A percentile compares a stretch with the other conserved stretches of the same genome.
These are phyloP conservation scores for Musca domestica DNA, from an alignment of 1,140 invertebrate genomes.

Conservation along the genomic window DNA sequence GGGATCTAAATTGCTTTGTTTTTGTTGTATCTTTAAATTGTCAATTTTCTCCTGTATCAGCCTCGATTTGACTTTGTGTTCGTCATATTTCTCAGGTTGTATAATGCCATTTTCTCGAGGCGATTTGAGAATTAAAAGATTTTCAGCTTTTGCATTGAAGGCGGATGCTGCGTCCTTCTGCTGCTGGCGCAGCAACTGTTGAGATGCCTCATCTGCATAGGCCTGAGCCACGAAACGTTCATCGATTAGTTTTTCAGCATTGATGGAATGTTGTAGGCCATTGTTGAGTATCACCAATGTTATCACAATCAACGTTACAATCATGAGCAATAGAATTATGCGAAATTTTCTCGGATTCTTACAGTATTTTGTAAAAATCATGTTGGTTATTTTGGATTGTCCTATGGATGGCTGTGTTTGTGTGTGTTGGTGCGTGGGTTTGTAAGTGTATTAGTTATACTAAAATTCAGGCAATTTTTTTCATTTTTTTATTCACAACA, in stretches of 20 bases:
- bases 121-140: slow-evolving; percentile 28
- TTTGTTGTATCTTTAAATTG: slow-evolving; percentile 38
- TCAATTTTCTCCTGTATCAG: slow-evolving; percentile 48
- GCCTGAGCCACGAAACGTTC: slow-evolving; percentile 46
- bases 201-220: slow-evolving; percentile 35
- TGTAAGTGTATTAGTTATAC: no score
- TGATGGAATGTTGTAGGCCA: slow-evolving; percentile 23
- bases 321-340: slow-evolving; percentile 44
- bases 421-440: not conserved
- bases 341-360: slow-evolving; percentile 52
- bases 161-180: slow-evolving; percentile 13
- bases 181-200: not conserved
- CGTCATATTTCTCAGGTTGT: slow-evolving; percentile 52
- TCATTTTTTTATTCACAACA: not conserved
- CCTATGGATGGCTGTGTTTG: not conserved
- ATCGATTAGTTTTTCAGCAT: slow-evolving; percentile 41
- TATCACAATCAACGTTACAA: slow-evolving; percentile 43
- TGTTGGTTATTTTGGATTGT: slow-evolving; percentile 38
- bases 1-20: slow-evolving; percentile 32
- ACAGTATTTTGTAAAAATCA: slow-evolving; percentile 51
- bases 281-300: slow-evolving; percentile 45
- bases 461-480: not conserved
- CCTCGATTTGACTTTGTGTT: slow-evolving; percentile 47
- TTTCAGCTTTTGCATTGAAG: not conserved
- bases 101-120: slow-evolving; percentile 42